These are phyloP conservation scores for Oreochromis aureus DNA, from an alignment of 2,113 vertebrate genomes.

Conservation along the genomic window DNA sequence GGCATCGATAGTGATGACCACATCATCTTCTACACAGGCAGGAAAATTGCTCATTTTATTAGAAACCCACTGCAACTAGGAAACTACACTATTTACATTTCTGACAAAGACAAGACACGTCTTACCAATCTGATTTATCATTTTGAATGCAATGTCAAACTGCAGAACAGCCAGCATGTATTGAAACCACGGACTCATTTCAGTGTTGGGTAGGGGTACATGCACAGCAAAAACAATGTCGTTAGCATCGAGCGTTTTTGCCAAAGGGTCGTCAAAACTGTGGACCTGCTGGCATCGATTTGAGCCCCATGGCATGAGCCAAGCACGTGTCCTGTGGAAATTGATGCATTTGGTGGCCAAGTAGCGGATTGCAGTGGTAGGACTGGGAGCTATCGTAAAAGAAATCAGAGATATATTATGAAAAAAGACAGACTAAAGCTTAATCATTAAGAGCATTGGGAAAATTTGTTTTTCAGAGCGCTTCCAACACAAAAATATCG, in stretches of 20 bases:
- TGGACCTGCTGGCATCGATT: slow-evolving; percentile 82
- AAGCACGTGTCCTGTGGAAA: slow-evolving; percentile 72
- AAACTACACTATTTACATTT: neutral
- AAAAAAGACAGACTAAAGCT: neutral
- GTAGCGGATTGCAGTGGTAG: slow-evolving; percentile 27
- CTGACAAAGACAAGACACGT: neutral
- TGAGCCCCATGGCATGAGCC: slow-evolving; percentile 85
- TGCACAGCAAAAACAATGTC: slow-evolving; percentile 81
- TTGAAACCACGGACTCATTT: slow-evolving; percentile 96
- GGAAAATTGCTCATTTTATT: neutral
- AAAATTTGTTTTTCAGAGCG: rapidly evolving
- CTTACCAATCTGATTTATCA: slow-evolving; percentile 87
- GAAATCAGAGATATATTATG: neutral
- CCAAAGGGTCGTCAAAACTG: slow-evolving; percentile 82
- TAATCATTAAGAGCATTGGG: neutral
- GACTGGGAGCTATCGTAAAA: slow-evolving; percentile 9
- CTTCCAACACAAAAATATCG: neutral
- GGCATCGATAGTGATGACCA: slow-evolving; percentile 15
- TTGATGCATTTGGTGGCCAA: slow-evolving; percentile 81
- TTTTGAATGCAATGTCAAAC: slow-evolving; percentile 86
- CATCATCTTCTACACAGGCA: slow-evolving; percentile 12
- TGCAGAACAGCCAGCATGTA: slow-evolving; percentile 89
- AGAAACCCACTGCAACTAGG: neutral
- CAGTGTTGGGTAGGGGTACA: slow-evolving; percentile 77
- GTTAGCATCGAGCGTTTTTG: slow-evolving; percentile 74